Evolutionary conservation across 1,140 invertebrate species (phyloP).

Genomic region (Conus ventricosus): DNA sequence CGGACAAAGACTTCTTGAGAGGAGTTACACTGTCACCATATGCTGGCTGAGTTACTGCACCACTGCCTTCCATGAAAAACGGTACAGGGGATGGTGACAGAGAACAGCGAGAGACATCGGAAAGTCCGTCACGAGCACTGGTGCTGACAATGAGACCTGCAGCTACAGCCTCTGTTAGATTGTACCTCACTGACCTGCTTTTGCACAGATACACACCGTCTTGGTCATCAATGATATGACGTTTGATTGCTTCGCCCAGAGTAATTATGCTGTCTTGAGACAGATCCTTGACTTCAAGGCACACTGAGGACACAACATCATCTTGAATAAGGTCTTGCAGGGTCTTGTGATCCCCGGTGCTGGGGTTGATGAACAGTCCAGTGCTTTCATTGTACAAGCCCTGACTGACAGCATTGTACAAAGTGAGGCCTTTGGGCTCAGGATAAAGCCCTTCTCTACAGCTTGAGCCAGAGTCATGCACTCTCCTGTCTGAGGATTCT

Average conservation of each 20-base stretch:
- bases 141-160: constrained; percentile 80
- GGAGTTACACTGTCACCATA: constrained; percentile 21
- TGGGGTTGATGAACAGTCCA: constrained; percentile 86
- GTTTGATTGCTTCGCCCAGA: constrained; percentile 81
- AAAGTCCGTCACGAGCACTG: constrained; percentile 64
- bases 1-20: constrained; percentile 41
- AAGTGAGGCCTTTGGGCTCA: constrained; percentile 79
- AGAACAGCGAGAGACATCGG: constrained; percentile 39
- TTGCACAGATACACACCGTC: constrained; percentile 76
- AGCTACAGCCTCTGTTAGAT: constrained; percentile 87
- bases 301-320: constrained; percentile 80
- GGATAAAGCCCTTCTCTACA: constrained; percentile 74
- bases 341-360: constrained; percentile 84
- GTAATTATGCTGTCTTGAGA: constrained; percentile 60
- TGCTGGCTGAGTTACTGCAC: not conserved
- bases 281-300: constrained; percentile 82
- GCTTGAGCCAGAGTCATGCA: constrained; percentile 88
- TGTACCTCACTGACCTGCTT: constrained; percentile 47
- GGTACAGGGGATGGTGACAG: constrained; percentile 23
- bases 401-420: constrained; percentile 90
- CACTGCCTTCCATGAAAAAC: not conserved
- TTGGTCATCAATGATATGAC: constrained; percentile 84
- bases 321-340: constrained; percentile 86
- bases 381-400: constrained; percentile 87
- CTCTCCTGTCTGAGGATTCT: constrained; percentile 88